Conservation (phyloP, 2,113 vertebrate genomes). For the Sinosuthora webbiana region DNA sequence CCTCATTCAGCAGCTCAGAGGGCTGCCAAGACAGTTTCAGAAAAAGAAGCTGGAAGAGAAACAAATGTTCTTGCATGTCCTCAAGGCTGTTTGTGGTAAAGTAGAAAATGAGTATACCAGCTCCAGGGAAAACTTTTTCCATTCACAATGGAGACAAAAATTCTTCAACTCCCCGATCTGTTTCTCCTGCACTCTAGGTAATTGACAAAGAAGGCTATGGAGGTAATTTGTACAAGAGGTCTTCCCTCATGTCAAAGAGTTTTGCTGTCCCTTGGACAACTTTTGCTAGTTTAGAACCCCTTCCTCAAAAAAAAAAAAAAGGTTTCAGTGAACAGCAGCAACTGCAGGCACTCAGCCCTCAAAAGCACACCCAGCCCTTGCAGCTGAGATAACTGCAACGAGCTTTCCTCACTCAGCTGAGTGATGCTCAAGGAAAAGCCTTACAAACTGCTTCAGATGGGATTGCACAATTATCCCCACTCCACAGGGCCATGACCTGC, state of each 20-base stretch:
- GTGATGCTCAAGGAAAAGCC: neutral
- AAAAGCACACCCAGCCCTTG: neutral
- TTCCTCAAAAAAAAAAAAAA: neutral
- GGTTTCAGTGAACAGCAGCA: neutral
- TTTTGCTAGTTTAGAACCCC: neutral
- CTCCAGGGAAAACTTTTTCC: neutral
- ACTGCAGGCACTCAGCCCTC: neutral
- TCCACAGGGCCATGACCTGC: neutral
- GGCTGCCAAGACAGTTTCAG: neutral
- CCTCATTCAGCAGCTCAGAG: neutral
- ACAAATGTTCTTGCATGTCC: neutral
- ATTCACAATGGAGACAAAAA: neutral
- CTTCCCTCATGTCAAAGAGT: neutral
- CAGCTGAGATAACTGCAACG: neutral
- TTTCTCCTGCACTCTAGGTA: neutral
- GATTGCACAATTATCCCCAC: neutral
- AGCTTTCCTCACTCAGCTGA: neutral
- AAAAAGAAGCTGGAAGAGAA: neutral
- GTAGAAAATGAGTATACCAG: neutral
- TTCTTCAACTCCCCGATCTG: neutral
- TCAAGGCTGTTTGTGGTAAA: rapidly evolving
- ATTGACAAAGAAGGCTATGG: rapidly evolving
- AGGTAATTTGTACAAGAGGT: neutral
- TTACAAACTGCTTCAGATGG: neutral
- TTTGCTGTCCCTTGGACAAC: neutral